phyloP scores from a whole-genome alignment of 2,888 invertebrate species.

The Melieria omissa region DNA sequence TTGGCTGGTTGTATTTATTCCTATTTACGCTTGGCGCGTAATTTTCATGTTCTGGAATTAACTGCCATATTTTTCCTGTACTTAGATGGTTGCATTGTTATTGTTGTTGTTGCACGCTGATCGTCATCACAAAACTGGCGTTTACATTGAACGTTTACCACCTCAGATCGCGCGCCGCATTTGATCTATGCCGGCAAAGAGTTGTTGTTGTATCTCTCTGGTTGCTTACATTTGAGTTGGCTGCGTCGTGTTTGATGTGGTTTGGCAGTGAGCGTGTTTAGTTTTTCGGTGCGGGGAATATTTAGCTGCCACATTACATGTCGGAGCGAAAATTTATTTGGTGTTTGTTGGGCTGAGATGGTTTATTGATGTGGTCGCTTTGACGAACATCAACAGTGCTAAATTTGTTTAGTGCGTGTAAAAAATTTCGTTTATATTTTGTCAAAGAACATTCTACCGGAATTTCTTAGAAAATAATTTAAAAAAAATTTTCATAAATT shows the following conservation, averaged over 20 bases:
- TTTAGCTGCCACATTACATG: not conserved
- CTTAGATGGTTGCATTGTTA: not conserved
- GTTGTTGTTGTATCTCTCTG: too few species aligned
- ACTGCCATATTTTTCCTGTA: not conserved
- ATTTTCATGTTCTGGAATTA: conserved; percentile 10
- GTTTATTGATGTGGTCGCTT: conserved; percentile 26
- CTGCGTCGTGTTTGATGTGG: conserved; percentile 21
- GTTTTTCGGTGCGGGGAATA: not conserved
- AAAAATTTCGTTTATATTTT: too few species aligned
- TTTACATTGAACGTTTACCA: conserved; percentile 21
- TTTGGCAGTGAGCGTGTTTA: conserved; percentile 32
- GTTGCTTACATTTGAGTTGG: too few species aligned
- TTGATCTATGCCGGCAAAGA: conserved; percentile 15
- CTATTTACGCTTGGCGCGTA: conserved; percentile 6
- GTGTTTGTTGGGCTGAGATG: not conserved
- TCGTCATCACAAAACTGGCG: conserved; percentile 16
- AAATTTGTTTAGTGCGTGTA: too few species aligned
- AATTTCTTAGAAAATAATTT: too few species aligned
- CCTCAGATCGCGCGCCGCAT: conserved; percentile 7
- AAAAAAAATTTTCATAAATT: too few species aligned
- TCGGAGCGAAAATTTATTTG: conserved; percentile 8
- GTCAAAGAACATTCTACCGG: too few species aligned
- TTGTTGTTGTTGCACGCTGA: not conserved
- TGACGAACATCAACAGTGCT: conserved; percentile 18
- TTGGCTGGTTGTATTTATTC: too few species aligned